Evolutionary conservation across 2,797 vertebrate genomes (phyloP).

Genomic region (Bovichtus variegatus): DNA sequence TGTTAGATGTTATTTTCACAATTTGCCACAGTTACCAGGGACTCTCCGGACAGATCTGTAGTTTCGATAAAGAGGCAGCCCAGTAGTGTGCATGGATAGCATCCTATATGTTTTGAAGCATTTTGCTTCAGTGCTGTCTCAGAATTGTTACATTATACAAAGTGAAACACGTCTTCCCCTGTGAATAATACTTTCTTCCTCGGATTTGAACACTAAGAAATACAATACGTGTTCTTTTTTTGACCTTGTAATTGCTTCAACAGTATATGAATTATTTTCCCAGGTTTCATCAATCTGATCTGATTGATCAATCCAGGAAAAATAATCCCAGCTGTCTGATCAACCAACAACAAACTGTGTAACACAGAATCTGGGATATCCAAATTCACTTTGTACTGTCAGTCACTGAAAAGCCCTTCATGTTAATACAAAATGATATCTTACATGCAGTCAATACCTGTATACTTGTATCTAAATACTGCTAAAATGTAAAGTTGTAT

Average conservation of each 20-base stretch:
- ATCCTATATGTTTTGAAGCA: not conserved
- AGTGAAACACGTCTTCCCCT: not conserved
- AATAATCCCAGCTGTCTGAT: conserved; percentile 1
- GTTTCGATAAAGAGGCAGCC: conserved; percentile 10
- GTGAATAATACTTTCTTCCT: not conserved
- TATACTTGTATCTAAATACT: too few relatives aligned
- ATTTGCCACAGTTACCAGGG: not conserved
- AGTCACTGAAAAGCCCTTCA: not conserved
- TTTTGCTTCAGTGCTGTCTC: not conserved
- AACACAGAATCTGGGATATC: not conserved
- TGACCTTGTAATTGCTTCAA: not conserved
- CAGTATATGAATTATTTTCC: not conserved
- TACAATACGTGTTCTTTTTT: not conserved
- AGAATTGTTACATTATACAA: not conserved
- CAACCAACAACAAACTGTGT: not conserved
- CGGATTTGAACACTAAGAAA: conserved; percentile 18
- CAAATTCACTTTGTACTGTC: not conserved
- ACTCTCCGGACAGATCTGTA: conserved; percentile 2
- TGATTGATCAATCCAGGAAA: not conserved
- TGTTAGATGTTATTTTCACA: conserved; percentile 16
- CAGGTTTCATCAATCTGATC: not conserved
- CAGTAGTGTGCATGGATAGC: not conserved
- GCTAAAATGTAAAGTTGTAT: not conserved
- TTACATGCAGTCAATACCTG: not conserved
- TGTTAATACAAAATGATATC: not conserved